Percentiles rank a stretch among this genome's conserved stretches.
These are phyloP conservation scores for Amiota communis DNA, from an alignment of 2,888 invertebrate genomes.

Conservation along the genomic window DNA sequence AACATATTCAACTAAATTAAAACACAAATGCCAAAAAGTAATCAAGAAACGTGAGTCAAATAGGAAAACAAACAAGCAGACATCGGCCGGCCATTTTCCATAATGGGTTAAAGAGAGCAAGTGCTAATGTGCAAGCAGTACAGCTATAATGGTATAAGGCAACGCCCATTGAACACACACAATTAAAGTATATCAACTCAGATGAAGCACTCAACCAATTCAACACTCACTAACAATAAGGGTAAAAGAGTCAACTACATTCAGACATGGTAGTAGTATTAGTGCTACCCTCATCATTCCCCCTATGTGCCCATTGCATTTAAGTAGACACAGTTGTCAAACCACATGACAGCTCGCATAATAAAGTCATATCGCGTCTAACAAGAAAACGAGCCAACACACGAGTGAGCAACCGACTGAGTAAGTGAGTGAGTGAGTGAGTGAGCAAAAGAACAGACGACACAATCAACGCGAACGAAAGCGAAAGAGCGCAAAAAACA, in stretches of 20 bases:
- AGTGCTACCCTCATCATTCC: not conserved
- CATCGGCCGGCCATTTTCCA: conserved; percentile 59
- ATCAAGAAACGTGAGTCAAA: conserved; percentile 45
- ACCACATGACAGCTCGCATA: conserved; percentile 64
- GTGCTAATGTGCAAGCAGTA: conserved; percentile 43
- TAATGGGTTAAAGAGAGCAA: conserved; percentile 22
- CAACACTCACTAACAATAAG: too few species aligned
- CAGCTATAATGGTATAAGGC: conserved; percentile 37
- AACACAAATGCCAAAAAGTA: conserved; percentile 31
- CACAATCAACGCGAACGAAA: not conserved
- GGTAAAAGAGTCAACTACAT: too few species aligned
- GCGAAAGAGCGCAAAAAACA: conserved; percentile 19
- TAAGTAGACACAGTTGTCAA: conserved; percentile 65
- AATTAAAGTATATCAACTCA: not conserved
- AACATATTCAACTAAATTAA: conserved; percentile 33
- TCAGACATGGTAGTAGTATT: not conserved
- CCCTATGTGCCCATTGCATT: not conserved
- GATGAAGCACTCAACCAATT: too few species aligned
- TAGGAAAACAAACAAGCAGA: conserved; percentile 53
- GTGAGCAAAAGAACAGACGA: conserved; percentile 13
- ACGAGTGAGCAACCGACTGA: conserved; percentile 19
- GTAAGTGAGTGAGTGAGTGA: not conserved
- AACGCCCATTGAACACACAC: conserved; percentile 43
- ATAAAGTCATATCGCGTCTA: conserved; percentile 68
- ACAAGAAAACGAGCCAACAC: conserved; percentile 55